Evolutionary conservation across 1,140 invertebrate genomes (phyloP).

Genomic region (Himalopsyche phryganea): DNA sequence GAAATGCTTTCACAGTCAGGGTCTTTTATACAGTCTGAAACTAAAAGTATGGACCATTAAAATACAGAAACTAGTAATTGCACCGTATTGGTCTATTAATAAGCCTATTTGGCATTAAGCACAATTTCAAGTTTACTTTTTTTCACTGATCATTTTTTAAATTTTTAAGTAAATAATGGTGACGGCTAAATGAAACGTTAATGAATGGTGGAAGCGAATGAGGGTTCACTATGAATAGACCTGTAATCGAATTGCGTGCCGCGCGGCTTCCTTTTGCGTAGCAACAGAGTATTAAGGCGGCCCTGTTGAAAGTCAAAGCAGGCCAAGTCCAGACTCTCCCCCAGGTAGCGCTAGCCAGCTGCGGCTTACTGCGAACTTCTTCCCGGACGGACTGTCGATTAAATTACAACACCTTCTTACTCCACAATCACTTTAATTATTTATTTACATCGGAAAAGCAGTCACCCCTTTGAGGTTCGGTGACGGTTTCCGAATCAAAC

Average conservation of each 20-base stretch:
- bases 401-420: constrained; percentile 21
- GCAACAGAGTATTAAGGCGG: constrained; percentile 63
- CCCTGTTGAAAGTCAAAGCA: constrained; percentile 81
- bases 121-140: too few relatives aligned
- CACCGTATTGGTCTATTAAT: too few relatives aligned
- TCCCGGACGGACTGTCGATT: constrained; percentile 66
- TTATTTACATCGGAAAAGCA: too few relatives aligned
- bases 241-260: constrained; percentile 63
- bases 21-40: too few relatives aligned
- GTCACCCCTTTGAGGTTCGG: too few relatives aligned
- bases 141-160: too few relatives aligned
- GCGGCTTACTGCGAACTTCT: constrained; percentile 79
- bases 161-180: too few relatives aligned
- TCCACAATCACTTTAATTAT: not conserved
- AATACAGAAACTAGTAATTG: too few relatives aligned
- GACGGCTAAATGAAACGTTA: constrained; percentile 6
- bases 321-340: constrained; percentile 74
- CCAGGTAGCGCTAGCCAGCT: constrained; percentile 73
- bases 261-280: constrained; percentile 63
- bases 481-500: too few relatives aligned
- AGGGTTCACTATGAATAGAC: constrained; percentile 39
- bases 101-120: too few relatives aligned
- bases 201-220: constrained; percentile 13
- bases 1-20: too few relatives aligned
- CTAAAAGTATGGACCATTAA: too few relatives aligned